Base-by-base conservation (phyloP, 1,140 invertebrate genomes). In the Aphidius ervi region DNA sequence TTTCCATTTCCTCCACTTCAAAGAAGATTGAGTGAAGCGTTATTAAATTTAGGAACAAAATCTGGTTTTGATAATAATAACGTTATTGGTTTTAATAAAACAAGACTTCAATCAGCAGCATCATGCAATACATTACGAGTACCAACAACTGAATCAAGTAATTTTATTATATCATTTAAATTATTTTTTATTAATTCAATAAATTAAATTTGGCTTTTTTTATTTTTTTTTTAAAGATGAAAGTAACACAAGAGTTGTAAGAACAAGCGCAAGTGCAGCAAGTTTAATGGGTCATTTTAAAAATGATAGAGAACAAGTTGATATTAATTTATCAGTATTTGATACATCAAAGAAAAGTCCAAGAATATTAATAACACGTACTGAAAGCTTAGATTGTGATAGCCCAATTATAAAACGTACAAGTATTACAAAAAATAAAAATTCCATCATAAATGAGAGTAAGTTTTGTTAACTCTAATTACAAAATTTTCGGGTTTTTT, bases 311-410 rank as follows among this genome's bases (percentile, higher is more conserved):
- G 16, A 16, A 67, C 68, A 10, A 56, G 47, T 63, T 55, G 31
- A 52, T 37, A 68, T 61, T 52, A 74, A 54, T 39, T 40, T 10
- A 7, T 43, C 52, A 41, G 23, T 31, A 31, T 31, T 31, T 31
- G 40, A 54, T 42, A 41, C 80, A 66, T 73, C 82, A 6, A 79
- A 81, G 62, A 79, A 81, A 53, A 88, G 86, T 10, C 87, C 87
- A 9, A 80, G 83, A 53, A 89, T 89, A 37, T 81, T 88, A 2
- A 88, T 89, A 54, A 88, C 88, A 3, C 73, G 86, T 62, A 86
- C 88, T 66, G 87, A 89, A 66, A 86, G 84, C 61, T 73, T 72
- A 46, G 72, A 74, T 39, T 70, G 70, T 23, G 70, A 62, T 8
- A 77, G 72, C 61, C 74, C 75, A 0, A 63, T 78, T 7, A 63